Conservation (phyloP, 2,888 invertebrate species). For the Cerastoderma edule region DNA sequence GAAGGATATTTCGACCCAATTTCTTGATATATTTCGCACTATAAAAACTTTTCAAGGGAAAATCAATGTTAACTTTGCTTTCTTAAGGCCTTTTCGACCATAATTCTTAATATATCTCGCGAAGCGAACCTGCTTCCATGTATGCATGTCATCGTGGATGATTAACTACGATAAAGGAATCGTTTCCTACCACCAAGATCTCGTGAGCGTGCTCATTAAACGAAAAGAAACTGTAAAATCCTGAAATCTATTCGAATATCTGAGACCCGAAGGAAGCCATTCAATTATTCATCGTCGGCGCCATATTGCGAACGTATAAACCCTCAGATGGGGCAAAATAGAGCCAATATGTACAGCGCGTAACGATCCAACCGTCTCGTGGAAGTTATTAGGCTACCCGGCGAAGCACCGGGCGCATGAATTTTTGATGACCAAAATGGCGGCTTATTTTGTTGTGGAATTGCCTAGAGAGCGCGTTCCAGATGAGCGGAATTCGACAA, state of each 20-base stretch:
- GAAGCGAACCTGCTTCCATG: neutral
- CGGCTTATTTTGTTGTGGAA: constrained; percentile 53
- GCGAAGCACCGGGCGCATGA: constrained; percentile 60
- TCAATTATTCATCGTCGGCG: constrained; percentile 61
- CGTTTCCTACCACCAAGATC: constrained; percentile 21
- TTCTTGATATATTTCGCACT: too few relatives aligned
- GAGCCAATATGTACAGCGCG: constrained; percentile 56
- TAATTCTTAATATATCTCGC: too few relatives aligned
- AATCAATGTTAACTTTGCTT: too few relatives aligned
- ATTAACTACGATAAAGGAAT: constrained; percentile 18
- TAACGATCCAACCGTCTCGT: constrained; percentile 51
- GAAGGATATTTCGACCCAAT: too few relatives aligned
- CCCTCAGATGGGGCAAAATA: constrained; percentile 55
- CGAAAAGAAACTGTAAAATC: constrained; percentile 43
- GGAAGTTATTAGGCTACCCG: constrained; percentile 58
- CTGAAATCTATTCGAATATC: constrained; percentile 57
- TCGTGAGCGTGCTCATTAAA: constrained; percentile 52
- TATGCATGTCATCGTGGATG: constrained; percentile 11
- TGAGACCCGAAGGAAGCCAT: constrained; percentile 37
- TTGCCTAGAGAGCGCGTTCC: constrained; percentile 46
- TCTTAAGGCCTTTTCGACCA: too few relatives aligned
- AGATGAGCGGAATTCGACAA: constrained; percentile 33
- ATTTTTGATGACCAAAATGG: constrained; percentile 63
- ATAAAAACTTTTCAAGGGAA: too few relatives aligned
- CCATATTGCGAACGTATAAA: constrained; percentile 59